Evolutionary conservation across 2,888 invertebrate genomes (phyloP), one percentile per base, ranked within the genome.

Genomic region (Lepidochrysops patricia): DNA sequence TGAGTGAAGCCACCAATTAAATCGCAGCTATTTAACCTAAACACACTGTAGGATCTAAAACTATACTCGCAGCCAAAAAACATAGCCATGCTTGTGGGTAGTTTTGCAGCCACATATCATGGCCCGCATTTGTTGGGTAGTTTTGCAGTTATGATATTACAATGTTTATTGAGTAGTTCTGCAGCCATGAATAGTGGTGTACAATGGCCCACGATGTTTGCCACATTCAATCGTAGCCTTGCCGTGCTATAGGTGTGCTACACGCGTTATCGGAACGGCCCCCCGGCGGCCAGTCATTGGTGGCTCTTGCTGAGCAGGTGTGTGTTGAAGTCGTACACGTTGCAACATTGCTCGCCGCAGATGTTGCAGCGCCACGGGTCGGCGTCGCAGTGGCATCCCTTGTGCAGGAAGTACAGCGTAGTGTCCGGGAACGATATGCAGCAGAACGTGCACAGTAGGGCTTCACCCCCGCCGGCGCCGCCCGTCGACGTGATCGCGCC

Each of bases 361-460:
- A 98, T 96, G 89, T 98, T 98, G 86, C 98, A 98, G 87, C 97
- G 97, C 92, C 92, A 98, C 0, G 98, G 98, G 88, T 98, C 98
- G 68, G 96, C 95, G 78, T 97, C 97, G 70, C 98, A 98, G 89
- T 99, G 98, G 81, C 98, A 97, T 68, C 98, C 98, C 90, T 98
- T 98, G 91, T 99, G 98, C 67, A 99, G 91, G 88, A 98, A 97
- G 88, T 98, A 98, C 61, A 98, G 91, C 0, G 98, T 98, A 76
- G 97, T 96, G 85, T 99, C 98, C 35, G 97, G 97, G 88, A 98
- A 99, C 56, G 95, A 93, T 74, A 99, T 97, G 70, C 96, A 95
- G 86, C 98, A 99, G 84, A 96, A 97, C 25, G 94, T 91, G 84
- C 98, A 98, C 72, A 96, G 94, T 57, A 96, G 91, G 91, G 88